Percentiles rank a stretch among this genome's conserved stretches.
Evolutionary conservation across 1,140 invertebrate species (phyloP).

Genomic region (Camponotus vicinus): DNA sequence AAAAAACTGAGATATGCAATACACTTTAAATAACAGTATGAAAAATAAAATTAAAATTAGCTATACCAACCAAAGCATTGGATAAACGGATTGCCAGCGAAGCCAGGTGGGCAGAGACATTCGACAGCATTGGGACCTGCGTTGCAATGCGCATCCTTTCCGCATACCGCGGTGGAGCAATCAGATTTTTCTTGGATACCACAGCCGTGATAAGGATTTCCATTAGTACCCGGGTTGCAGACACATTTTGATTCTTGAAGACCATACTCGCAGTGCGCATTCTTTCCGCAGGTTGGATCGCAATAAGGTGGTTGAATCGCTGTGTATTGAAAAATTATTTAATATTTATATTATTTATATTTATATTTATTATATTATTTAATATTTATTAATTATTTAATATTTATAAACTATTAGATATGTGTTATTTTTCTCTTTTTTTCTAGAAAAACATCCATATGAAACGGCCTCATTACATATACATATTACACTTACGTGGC

Average conservation of each 20-base stretch:
- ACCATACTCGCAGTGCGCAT: constrained; percentile 96
- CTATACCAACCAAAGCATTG: constrained; percentile 89
- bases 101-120: constrained; percentile 93
- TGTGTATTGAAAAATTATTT: constrained; percentile 82
- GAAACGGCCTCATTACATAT: neutral
- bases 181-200: constrained; percentile 89
- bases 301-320: constrained; percentile 93
- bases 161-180: constrained; percentile 92
- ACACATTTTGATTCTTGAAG: constrained; percentile 91
- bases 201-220: constrained; percentile 95
- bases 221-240: constrained; percentile 93
- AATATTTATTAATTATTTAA: neutral
- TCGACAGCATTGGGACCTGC: constrained; percentile 91
- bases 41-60: constrained; percentile 21
- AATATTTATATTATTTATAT: neutral
- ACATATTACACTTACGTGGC: constrained; percentile 91
- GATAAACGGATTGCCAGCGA: constrained; percentile 94
- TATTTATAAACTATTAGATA: neutral
- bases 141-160: constrained; percentile 92
- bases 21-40: constrained; percentile 7
- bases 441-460: neutral
- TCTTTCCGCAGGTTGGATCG: constrained; percentile 91
- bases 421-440: neutral
- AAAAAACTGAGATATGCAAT: neutral
- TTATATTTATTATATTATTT: no score